A percentile compares a stretch with the other conserved stretches of the same genome.
Evolutionary conservation across 2,113 vertebrate genomes (phyloP).

Genomic region (Leptobrachium ailaonicum): DNA sequence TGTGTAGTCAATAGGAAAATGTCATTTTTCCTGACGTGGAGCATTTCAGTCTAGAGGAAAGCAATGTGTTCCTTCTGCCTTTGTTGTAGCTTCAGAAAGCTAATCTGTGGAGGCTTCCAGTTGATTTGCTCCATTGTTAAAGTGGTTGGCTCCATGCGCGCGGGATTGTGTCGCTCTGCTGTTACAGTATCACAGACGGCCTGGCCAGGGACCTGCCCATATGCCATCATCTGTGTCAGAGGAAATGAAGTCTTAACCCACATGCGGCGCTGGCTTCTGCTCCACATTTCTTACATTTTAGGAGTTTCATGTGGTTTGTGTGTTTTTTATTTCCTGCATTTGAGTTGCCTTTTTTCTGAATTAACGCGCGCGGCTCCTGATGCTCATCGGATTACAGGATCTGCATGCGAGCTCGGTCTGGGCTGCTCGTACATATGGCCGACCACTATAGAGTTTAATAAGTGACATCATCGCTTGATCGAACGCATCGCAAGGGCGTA

Average conservation of each 20-base stretch:
- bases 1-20: constrained; percentile 38
- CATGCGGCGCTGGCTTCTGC: background rate
- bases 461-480: too few relatives aligned
- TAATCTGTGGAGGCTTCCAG: constrained; percentile 28
- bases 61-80: constrained; percentile 22
- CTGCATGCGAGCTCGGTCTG: too few relatives aligned
- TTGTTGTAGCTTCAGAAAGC: constrained; percentile 30
- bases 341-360: too few relatives aligned
- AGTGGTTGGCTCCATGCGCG: background rate
- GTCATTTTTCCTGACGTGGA: constrained; percentile 7
- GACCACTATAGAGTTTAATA: too few relatives aligned
- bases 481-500: too few relatives aligned
- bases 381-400: too few relatives aligned
- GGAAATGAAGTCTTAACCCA: background rate
- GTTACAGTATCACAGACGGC: constrained; percentile 3
- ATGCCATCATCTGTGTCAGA: constrained; percentile 2
- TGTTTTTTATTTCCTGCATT: too few relatives aligned
- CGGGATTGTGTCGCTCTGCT: background rate
- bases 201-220: background rate
- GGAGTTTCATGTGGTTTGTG: too few relatives aligned
- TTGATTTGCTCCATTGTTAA: constrained; percentile 21
- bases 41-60: constrained; percentile 22
- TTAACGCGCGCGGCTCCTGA: too few relatives aligned
- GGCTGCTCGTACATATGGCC: too few relatives aligned
- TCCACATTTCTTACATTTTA: background rate